Conservation (phyloP, 92 coral and sea anemone species). For the Epizoanthus scotinus region DNA sequence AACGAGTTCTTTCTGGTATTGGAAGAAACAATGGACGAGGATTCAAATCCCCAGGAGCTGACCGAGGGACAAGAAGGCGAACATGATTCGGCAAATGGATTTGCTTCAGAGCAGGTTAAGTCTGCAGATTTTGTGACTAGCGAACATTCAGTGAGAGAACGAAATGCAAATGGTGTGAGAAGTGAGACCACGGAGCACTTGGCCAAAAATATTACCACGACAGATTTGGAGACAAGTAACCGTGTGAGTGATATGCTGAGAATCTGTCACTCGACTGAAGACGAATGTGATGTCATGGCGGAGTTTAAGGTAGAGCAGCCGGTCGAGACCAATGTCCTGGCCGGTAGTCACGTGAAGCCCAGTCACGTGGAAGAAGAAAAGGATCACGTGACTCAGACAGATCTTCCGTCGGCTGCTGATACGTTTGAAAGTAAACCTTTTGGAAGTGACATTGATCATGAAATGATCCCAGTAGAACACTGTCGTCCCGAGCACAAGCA, state of each 20-base stretch:
- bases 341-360: not conserved
- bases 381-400: not conserved
- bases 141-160: not conserved
- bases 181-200: not conserved
- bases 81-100: conserved; percentile 11
- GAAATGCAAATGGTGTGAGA: not conserved
- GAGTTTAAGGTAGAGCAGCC: conserved; percentile 5
- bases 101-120: not conserved
- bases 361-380: conserved; percentile 17
- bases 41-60: not conserved
- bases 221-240: conserved; percentile 1
- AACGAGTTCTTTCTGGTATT: conserved; percentile 24
- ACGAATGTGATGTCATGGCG: not conserved
- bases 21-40: conserved; percentile 27
- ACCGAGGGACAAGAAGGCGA: not conserved
- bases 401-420: not conserved
- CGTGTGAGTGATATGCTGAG: not conserved
- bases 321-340: not conserved
- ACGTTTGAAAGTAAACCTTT: conserved; percentile 20
- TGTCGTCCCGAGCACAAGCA: conserved; percentile 3
- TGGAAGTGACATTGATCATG: conserved; percentile 17
- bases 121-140: not conserved
- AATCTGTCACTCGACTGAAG: conserved; percentile 23
- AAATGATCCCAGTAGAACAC: not conserved
- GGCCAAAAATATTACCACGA: not conserved